Conservation (phyloP, 2,113 vertebrate species). For the Coregonus clupeaformis region DNA sequence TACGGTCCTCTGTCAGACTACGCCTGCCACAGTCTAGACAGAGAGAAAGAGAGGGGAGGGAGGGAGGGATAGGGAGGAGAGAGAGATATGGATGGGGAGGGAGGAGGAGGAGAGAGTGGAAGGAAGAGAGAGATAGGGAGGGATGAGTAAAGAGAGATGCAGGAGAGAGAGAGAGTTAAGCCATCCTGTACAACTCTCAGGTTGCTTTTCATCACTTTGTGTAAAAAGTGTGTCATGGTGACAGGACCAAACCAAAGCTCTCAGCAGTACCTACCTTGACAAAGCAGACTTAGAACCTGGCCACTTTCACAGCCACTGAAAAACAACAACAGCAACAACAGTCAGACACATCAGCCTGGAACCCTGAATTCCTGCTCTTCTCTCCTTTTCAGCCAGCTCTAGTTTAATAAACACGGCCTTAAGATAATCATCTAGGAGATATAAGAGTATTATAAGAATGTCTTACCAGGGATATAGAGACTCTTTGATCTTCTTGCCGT, state of each 20-base stretch:
- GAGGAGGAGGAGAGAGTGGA: background rate
- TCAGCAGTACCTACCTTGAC: conserved; percentile 70
- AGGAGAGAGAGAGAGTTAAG: background rate
- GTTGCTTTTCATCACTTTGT: no score
- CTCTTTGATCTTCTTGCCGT: conserved; percentile 81
- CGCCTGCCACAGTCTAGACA: conserved; percentile 82
- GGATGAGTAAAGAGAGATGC: background rate
- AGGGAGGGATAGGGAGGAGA: background rate
- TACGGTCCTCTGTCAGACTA: conserved; percentile 82
- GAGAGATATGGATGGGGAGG: background rate
- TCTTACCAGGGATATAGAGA: conserved; percentile 83
- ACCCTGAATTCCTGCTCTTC: no score
- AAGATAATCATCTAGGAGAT: no score
- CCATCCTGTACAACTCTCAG: no score
- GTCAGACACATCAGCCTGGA: background rate
- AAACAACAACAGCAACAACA: conserved; percentile 33
- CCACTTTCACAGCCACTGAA: conserved; percentile 76
- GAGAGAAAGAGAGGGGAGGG: background rate
- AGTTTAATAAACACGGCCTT: no score
- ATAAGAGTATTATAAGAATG: no score
- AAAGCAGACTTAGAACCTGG: conserved; percentile 72
- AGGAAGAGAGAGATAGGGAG: no score
- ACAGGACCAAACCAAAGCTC: background rate
- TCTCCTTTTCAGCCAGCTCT: no score
- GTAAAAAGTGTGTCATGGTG: no score